Evolutionary conservation across 2,797 vertebrate species (phyloP).

Genomic region (Hafferia zeledoni): DNA sequence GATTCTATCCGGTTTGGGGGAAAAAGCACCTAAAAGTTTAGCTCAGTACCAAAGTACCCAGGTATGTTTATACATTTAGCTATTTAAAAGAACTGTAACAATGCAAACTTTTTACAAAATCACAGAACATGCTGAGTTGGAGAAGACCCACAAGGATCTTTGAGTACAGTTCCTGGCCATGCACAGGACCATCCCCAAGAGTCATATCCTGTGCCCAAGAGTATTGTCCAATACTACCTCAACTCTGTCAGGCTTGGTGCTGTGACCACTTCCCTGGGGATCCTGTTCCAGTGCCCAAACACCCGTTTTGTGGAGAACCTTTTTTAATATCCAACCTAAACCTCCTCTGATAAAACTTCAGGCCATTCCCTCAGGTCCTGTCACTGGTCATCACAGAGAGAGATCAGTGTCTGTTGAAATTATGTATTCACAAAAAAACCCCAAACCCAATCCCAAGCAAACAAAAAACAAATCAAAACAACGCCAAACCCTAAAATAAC

Average conservation of each 20-base stretch:
- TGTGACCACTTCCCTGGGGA: background rate
- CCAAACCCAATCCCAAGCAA: background rate
- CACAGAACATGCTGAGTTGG: background rate
- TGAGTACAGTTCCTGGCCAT: background rate
- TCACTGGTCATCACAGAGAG: background rate
- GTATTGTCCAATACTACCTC: background rate
- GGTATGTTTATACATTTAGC: background rate
- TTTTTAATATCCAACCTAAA: background rate
- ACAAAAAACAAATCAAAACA: background rate
- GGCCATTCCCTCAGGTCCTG: background rate
- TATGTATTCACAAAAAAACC: background rate
- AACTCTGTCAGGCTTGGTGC: background rate
- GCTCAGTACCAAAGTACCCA: background rate
- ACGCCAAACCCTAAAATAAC: background rate
- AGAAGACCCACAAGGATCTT: background rate
- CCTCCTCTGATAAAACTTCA: background rate
- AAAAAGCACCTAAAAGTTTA: background rate
- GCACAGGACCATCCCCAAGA: background rate
- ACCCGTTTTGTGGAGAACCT: background rate
- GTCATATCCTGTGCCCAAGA: background rate
- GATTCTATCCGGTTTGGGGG: background rate
- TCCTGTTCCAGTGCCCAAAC: background rate
- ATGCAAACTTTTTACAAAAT: background rate
- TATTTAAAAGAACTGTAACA: background rate
- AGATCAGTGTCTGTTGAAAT: background rate